Conservation (phyloP, 2,797 vertebrate genomes). For the Lateolabrax maculatus region DNA sequence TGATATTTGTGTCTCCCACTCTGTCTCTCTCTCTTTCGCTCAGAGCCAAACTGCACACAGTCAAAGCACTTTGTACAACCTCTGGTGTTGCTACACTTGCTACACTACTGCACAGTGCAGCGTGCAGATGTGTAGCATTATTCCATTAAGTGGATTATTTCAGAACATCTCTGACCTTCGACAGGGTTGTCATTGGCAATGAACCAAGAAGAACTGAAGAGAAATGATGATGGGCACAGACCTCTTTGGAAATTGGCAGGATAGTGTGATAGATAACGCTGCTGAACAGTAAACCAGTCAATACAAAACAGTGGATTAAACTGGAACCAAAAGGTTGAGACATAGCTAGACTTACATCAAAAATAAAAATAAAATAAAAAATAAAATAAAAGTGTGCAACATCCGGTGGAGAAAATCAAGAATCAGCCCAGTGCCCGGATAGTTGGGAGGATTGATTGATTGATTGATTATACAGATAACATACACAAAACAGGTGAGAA, state of each 20-base stretch:
- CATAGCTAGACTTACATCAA: conserved; percentile 12
- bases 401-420: conserved; percentile 11
- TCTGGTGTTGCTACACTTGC: conserved; percentile 57
- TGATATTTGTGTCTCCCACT: conserved; percentile 51
- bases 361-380: conserved; percentile 29
- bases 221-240: conserved; percentile 52
- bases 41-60: conserved; percentile 54
- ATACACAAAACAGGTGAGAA: neutral
- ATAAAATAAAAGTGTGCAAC: conserved; percentile 19
- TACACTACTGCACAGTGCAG: conserved; percentile 42
- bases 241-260: conserved; percentile 58
- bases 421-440: neutral
- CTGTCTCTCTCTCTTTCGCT: conserved; percentile 49
- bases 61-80: conserved; percentile 63
- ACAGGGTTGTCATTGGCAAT: conserved; percentile 59
- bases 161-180: conserved; percentile 70
- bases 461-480: too few relatives aligned
- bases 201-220: conserved; percentile 52
- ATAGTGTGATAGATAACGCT: conserved; percentile 47
- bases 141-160: conserved; percentile 78
- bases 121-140: conserved; percentile 56
- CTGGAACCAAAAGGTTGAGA: conserved; percentile 29
- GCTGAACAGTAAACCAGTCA: conserved; percentile 45
- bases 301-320: conserved; percentile 37
- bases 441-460: neutral